Evolutionary conservation across 2,888 invertebrate species (phyloP).

Genomic region (Tenthredo scrophulariae): DNA sequence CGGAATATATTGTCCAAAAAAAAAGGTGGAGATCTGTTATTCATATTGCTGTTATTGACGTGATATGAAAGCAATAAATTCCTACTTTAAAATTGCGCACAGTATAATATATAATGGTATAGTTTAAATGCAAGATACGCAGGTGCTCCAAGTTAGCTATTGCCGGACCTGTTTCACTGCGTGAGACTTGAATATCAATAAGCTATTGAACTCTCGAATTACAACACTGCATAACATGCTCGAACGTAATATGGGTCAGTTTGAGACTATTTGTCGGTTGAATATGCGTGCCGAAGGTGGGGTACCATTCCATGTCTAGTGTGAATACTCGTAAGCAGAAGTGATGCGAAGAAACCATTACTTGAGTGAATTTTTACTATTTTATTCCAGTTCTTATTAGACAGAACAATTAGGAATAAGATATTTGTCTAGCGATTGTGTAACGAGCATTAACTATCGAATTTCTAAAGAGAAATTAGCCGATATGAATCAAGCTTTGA

Average conservation of each 20-base stretch:
- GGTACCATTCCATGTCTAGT: not conserved
- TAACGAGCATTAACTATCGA: conserved; percentile 20
- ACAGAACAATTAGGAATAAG: not conserved
- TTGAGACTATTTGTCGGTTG: conserved; percentile 21
- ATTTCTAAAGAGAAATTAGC: conserved; percentile 47
- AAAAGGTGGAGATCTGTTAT: not conserved
- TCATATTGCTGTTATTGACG: not conserved
- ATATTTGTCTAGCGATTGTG: conserved; percentile 27
- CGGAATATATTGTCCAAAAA: not conserved
- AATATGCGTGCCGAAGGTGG: conserved; percentile 30
- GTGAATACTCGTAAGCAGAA: conserved; percentile 18
- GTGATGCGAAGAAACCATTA: not conserved
- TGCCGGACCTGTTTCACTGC: conserved; percentile 45
- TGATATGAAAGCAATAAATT: conserved; percentile 34
- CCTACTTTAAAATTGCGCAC: not conserved
- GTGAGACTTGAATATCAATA: conserved; percentile 68
- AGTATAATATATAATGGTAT: not conserved
- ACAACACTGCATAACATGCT: conserved; percentile 63
- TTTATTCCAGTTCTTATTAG: not conserved
- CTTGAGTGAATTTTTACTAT: not conserved
- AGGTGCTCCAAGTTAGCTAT: conserved; percentile 49
- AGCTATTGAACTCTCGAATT: conserved; percentile 67
- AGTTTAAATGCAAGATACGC: conserved; percentile 39
- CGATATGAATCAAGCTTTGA: conserved; percentile 33
- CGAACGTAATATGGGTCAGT: conserved; percentile 65